Percentiles rank a stretch among this genome's conserved stretches.
Conservation (phyloP, 2,888 invertebrate genomes). For the Amiota mariae region DNA sequence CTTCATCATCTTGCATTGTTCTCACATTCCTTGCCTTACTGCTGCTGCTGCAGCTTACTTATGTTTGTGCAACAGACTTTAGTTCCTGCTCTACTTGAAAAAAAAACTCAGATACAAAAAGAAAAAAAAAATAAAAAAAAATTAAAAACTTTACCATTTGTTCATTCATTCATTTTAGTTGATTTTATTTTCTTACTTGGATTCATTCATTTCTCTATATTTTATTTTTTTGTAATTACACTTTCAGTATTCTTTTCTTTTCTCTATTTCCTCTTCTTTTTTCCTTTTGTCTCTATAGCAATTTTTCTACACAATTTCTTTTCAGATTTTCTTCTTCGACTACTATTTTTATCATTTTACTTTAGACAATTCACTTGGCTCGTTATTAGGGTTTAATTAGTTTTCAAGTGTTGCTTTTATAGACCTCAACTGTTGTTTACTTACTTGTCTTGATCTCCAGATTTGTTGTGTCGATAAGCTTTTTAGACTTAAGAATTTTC, state of each 20-base stretch:
- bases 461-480: slow-evolving; percentile 34
- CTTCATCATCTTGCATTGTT: slow-evolving; percentile 42
- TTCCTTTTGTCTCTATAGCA: slow-evolving; percentile 8
- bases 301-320: slow-evolving; percentile 33
- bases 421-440: slow-evolving; percentile 52
- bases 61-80: slow-evolving; percentile 54
- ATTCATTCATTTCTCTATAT: slow-evolving; percentile 4
- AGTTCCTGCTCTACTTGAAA: slow-evolving; percentile 39
- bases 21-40: slow-evolving; percentile 16
- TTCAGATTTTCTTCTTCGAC: slow-evolving; percentile 39
- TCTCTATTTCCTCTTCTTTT: neutral
- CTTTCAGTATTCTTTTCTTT: slow-evolving; percentile 22
- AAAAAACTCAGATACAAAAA: slow-evolving; percentile 5
- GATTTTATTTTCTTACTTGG: slow-evolving; percentile 30
- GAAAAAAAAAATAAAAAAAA: slow-evolving; percentile 51
- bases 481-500: no score
- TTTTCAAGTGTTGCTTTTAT: slow-evolving; percentile 72
- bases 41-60: neutral
- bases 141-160: slow-evolving; percentile 60
- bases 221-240: slow-evolving; percentile 48
- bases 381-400: slow-evolving; percentile 72
- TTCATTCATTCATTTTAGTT: slow-evolving; percentile 29
- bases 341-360: slow-evolving; percentile 44
- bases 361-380: slow-evolving; percentile 36
- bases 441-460: slow-evolving; percentile 38